Base-by-base conservation (phyloP, 2,888 invertebrate species). In the Coelinius sp. region DNA sequence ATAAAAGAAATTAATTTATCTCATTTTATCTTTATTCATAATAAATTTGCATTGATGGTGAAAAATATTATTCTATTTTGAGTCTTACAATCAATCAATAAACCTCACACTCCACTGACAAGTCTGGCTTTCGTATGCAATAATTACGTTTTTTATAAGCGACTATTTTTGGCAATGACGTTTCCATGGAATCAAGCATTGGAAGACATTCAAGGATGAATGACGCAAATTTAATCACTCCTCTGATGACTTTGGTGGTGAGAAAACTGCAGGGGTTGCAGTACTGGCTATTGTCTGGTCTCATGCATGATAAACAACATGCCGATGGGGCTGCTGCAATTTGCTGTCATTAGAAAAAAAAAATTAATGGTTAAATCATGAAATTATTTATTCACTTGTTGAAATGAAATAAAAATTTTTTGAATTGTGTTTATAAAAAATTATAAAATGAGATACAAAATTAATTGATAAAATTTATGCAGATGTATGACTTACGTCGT, bases 121-220 rank as follows among this genome's bases (percentile, higher is more conserved):
- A 24, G 6, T 53, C 27, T 1, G 8, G 12, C n/a, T 53, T 10
- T 20, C 35, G 35, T n/a, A 27, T 20, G 53, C 69, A 22, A 14
- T 2, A 25, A 24, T 38, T 22, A 3, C 17, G 41, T 41, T 17
- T 10, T 31, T 17, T 25, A n/a, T 10, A 6, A 14, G n/a, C 3
- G 1, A 31, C 31, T 2, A 59, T 1, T 31, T n/a, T 65, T 20
- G 66, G 41, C 38, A 52, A 67, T 24, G 74, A 14, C 5, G 71
- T 68, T 64, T 70, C 73, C 41, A 71, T 56, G 8, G 64, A 68
- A n/a, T 75, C 71, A 20, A 77, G 71, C 24, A 75, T 27, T 7
- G 79, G 76, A 10, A 82, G 20, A 67, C 44, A 75, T 38, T 79
- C 73, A 12, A 70, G 77, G 10, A 77, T 46, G 27, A 71, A 70